Conservation (phyloP, 2,113 vertebrate genomes). For the Pristiophorus japonicus region DNA sequence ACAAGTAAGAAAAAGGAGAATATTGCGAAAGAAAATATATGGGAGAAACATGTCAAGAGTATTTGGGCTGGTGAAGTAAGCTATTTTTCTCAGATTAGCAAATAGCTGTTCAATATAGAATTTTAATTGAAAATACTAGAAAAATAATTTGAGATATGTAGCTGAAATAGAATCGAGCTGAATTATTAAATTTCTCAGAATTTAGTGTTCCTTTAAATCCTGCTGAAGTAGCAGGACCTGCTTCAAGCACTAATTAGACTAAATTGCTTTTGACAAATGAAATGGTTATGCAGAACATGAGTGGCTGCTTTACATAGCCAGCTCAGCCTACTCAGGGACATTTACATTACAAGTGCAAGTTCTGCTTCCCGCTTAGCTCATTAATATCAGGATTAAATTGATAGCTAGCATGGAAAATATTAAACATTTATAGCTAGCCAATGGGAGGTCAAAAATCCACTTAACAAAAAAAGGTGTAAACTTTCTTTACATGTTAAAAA, state of each 20-base stretch:
- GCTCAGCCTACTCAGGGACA: slow-evolving; percentile 10
- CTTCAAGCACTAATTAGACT: slow-evolving; percentile 19
- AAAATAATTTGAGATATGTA: not conserved
- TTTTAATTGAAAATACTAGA: not conserved
- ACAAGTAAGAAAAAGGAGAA: not conserved
- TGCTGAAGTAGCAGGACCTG: not conserved
- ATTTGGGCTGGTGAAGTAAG: not conserved
- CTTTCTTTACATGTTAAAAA: not conserved
- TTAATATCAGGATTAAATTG: slow-evolving; percentile 32
- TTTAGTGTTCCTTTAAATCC: not conserved
- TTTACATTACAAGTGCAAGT: slow-evolving; percentile 30
- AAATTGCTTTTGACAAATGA: slow-evolving; percentile 36
- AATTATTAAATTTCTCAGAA: slow-evolving; percentile 24
- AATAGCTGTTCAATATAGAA: not conserved
- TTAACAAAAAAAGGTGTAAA: slow-evolving; percentile 20
- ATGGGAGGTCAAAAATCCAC: slow-evolving; percentile 29
- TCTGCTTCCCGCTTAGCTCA: slow-evolving; percentile 24
- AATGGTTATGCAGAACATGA: not conserved
- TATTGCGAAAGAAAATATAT: not conserved
- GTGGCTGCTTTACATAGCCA: not conserved
- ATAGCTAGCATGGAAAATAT: slow-evolving; percentile 24
- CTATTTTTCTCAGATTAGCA: not conserved
- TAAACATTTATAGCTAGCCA: slow-evolving; percentile 26
- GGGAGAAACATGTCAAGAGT: not conserved
- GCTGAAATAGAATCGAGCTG: not conserved